These are phyloP conservation scores for Nemoura dubitans DNA, from an alignment of 2,888 invertebrate species.

Conservation along the genomic window DNA sequence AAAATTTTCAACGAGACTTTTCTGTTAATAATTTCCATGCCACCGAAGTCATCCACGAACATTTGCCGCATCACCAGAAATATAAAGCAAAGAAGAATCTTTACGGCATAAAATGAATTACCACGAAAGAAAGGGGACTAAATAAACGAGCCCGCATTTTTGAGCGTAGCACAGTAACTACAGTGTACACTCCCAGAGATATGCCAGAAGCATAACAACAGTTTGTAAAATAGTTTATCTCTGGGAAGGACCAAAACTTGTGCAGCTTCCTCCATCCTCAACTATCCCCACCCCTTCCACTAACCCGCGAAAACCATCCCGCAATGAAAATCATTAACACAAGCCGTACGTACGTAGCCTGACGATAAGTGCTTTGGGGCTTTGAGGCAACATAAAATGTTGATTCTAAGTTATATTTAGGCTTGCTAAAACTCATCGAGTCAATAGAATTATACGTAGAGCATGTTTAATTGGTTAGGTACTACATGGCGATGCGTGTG, in stretches of 20 bases:
- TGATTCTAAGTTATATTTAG: conserved; percentile 5
- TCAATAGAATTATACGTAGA: background rate
- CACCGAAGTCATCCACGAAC: no score
- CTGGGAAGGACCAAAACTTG: background rate
- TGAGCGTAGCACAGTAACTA: background rate
- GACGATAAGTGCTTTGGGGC: conserved; percentile 7
- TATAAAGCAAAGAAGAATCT: no score
- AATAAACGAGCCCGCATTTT: no score
- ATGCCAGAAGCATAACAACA: background rate
- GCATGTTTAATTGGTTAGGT: background rate
- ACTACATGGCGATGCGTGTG: background rate
- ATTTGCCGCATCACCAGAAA: no score
- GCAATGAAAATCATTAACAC: conserved; percentile 7
- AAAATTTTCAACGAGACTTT: background rate
- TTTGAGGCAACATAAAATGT: background rate
- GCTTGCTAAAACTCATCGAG: background rate
- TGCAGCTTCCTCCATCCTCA: background rate
- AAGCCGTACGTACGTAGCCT: background rate
- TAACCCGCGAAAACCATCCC: background rate
- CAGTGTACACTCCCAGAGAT: background rate
- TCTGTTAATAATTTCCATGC: no score
- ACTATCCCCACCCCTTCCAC: background rate
- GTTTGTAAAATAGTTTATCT: conserved; percentile 7
- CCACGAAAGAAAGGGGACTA: no score
- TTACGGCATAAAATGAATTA: no score